Evolutionary conservation across 2,888 invertebrate genomes (phyloP).

Genomic region (Eledona agricola): DNA sequence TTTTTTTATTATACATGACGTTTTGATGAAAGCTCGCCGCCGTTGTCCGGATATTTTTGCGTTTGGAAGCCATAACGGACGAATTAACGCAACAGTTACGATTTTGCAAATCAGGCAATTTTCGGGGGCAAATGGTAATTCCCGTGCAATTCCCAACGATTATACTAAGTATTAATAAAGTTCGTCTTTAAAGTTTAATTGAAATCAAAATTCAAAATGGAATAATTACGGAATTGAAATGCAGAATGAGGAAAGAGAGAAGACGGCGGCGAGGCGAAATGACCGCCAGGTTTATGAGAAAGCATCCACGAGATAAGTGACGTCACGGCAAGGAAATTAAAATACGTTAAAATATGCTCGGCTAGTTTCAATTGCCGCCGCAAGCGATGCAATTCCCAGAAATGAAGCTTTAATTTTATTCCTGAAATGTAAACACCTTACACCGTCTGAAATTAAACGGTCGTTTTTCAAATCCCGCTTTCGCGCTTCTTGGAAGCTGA

Average conservation of each 20-base stretch:
- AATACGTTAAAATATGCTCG: constrained; percentile 49
- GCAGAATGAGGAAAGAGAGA: constrained; percentile 44
- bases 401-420: constrained; percentile 34
- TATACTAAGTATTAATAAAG: constrained; percentile 50
- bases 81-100: constrained; percentile 33
- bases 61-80: no score
- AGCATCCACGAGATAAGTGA: constrained; percentile 47
- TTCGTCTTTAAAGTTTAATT: constrained; percentile 53
- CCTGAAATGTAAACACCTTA: constrained; percentile 30
- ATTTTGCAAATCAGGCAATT: constrained; percentile 37
- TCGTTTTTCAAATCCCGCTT: no score
- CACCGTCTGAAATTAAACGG: constrained; percentile 7
- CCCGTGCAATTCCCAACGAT: constrained; percentile 42
- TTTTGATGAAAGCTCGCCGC: constrained; percentile 1
- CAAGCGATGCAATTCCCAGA: constrained; percentile 25
- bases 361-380: constrained; percentile 42
- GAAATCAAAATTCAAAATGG: constrained; percentile 58
- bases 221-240: constrained; percentile 55
- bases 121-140: constrained; percentile 43
- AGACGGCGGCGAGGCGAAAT: constrained; percentile 40
- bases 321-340: constrained; percentile 49
- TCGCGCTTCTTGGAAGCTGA: no score
- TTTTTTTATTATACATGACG: constrained; percentile 40
- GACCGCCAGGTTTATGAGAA: constrained; percentile 50
- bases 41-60: no score